A percentile compares a stretch with the other conserved stretches of the same genome.
phyloP scores from a whole-genome alignment of 2,113 vertebrate genomes.

The Murina feae region DNA sequence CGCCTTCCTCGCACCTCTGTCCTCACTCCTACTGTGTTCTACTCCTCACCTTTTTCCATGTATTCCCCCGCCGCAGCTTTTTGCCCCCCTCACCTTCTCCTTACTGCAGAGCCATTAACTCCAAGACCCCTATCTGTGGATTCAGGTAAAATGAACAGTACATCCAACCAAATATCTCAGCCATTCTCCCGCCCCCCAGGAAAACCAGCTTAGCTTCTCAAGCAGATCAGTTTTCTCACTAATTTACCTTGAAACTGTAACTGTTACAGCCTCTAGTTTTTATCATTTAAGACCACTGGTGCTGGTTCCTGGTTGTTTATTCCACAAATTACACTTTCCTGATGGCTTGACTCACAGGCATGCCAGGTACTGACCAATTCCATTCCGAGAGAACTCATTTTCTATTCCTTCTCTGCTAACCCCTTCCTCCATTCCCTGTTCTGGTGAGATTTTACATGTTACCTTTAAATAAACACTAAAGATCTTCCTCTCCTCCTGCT shows the following conservation, averaged over 20 bases:
- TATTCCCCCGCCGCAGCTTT: not conserved
- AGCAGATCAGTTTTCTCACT: not conserved
- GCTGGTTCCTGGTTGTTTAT: not conserved
- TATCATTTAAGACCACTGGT: not conserved
- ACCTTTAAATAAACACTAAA: conserved; percentile 22
- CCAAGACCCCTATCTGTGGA: not conserved
- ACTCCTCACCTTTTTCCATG: not conserved
- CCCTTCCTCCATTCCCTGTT: not conserved
- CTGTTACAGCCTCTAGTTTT: not conserved
- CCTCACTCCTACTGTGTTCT: not conserved
- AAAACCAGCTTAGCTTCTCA: not conserved
- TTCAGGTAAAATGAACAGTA: not conserved
- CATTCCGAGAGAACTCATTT: not conserved
- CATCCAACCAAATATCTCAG: not conserved
- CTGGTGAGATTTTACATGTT: conserved; percentile 5
- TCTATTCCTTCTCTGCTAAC: not conserved
- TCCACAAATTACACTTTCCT: not conserved
- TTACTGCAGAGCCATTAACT: not conserved
- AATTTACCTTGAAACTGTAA: not conserved
- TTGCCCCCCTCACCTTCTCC: not conserved
- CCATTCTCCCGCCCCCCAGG: not conserved
- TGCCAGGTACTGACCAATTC: not conserved
- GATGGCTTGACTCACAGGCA: not conserved
- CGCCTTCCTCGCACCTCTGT: not conserved
- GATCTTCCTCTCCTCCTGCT: not conserved